phyloP scores from a whole-genome alignment of 2,888 invertebrate genomes.

The Carcina quercana region DNA sequence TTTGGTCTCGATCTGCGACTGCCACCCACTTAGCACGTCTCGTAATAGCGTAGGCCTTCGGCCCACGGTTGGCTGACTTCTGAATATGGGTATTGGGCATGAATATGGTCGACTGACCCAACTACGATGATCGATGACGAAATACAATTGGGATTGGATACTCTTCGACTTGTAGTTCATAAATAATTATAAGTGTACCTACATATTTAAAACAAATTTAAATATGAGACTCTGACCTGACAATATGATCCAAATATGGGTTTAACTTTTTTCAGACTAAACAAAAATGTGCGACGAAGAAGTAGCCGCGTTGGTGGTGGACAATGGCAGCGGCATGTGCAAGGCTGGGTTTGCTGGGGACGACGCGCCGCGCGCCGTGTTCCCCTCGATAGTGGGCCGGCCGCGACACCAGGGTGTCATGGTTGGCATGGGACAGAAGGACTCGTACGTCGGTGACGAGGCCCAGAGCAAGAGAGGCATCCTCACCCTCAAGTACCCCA shows the following conservation, averaged over 20 bases:
- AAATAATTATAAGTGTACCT: too few species aligned
- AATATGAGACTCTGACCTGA: too few species aligned
- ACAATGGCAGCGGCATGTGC: slow-evolving; percentile 99
- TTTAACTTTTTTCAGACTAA: slow-evolving; percentile 47
- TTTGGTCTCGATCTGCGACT: slow-evolving; percentile 52
- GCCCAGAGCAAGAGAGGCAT: slow-evolving; percentile 98
- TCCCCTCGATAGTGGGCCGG: slow-evolving; percentile 96
- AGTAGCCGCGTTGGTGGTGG: slow-evolving; percentile 94
- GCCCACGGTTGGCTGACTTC: slow-evolving; percentile 37
- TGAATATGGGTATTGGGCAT: slow-evolving; percentile 32
- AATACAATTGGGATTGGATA: not conserved
- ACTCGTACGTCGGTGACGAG: slow-evolving; percentile 97
- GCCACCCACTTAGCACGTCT: slow-evolving; percentile 47
- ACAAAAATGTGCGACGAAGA: slow-evolving; percentile 71
- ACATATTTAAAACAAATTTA: too few species aligned
- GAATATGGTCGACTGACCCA: slow-evolving; percentile 7
- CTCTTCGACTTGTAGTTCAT: not conserved
- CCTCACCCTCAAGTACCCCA: slow-evolving; percentile 95
- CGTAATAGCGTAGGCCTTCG: slow-evolving; percentile 41
- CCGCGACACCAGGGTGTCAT: slow-evolving; percentile 95
- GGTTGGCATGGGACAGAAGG: slow-evolving; percentile 99
- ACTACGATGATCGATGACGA: not conserved
- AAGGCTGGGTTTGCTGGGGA: slow-evolving; percentile 98
- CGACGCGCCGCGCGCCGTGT: slow-evolving; percentile 95
- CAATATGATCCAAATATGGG: too few species aligned